These are phyloP conservation scores for Syrrhaptes paradoxus DNA, from an alignment of 2,113 vertebrate species.

Conservation along the genomic window DNA sequence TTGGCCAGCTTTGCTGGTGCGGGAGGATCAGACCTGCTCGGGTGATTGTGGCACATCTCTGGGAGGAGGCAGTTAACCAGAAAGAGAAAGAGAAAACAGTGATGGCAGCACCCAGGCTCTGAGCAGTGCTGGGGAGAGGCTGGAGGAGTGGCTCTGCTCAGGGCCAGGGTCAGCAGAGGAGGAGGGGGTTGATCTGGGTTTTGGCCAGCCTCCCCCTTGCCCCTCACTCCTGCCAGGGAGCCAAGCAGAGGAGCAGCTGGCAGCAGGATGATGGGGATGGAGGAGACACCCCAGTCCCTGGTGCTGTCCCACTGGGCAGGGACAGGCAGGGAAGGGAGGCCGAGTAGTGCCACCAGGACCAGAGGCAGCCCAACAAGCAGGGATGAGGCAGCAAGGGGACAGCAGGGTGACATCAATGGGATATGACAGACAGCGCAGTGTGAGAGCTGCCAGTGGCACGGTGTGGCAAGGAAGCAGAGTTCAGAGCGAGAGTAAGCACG, in stretches of 20 bases:
- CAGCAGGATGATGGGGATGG: background rate
- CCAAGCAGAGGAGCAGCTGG: background rate
- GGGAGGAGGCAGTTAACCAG: background rate
- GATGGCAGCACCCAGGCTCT: background rate
- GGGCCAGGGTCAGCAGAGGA: background rate
- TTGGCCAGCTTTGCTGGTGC: background rate
- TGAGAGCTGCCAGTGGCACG: background rate
- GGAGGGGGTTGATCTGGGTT: background rate
- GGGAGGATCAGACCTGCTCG: background rate
- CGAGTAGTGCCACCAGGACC: background rate
- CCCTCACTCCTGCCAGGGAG: background rate
- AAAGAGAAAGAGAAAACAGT: background rate
- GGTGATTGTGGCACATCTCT: accelerated
- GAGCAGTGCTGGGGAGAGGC: background rate
- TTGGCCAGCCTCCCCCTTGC: background rate
- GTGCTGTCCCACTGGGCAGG: background rate
- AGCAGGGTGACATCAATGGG: background rate
- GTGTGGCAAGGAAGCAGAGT: background rate
- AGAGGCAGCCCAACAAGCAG: background rate
- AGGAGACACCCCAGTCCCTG: background rate
- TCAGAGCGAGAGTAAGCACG: background rate
- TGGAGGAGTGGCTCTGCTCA: accelerated
- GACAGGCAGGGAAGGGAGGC: background rate
- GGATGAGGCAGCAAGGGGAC: background rate
- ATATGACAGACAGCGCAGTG: background rate